Percentiles rank a stretch among this genome's conserved stretches.
Conservation (phyloP, 2,113 vertebrate genomes). For the Rhegmatorhina hoffmannsi region DNA sequence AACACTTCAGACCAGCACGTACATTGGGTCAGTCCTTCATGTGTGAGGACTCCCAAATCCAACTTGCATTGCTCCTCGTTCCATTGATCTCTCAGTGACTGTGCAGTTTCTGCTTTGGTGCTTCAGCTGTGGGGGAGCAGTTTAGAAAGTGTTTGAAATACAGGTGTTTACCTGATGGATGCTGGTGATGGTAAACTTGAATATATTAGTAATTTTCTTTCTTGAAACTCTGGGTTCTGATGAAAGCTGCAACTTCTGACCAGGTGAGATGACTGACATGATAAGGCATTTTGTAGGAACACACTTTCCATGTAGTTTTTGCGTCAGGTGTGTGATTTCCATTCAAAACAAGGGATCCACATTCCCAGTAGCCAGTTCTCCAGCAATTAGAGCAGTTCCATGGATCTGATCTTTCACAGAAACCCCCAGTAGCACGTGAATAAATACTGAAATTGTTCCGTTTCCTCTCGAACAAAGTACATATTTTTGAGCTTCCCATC, state of each 20-base stretch:
- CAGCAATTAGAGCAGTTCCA: background rate
- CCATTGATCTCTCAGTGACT: background rate
- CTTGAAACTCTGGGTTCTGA: background rate
- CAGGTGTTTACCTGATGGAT: background rate
- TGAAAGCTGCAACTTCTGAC: background rate
- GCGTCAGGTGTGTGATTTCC: background rate
- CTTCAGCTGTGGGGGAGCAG: background rate
- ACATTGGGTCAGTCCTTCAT: rapidly evolving
- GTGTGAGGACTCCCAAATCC: background rate
- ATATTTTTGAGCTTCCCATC: conserved; percentile 55
- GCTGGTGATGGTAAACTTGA: background rate
- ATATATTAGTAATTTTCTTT: background rate
- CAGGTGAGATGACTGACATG: background rate
- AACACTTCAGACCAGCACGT: background rate
- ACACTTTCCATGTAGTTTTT: background rate
- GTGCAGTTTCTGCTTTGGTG: background rate
- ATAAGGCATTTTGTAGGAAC: background rate
- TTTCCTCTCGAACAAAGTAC: conserved; percentile 61
- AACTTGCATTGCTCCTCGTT: background rate
- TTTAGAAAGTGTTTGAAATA: background rate
- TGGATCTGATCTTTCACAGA: background rate
- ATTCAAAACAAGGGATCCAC: background rate
- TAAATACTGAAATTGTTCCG: conserved; percentile 2
- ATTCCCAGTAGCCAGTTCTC: background rate
- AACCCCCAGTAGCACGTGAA: background rate